Base-by-base conservation (phyloP, 2,113 vertebrate genomes). In the Callipepla californica region DNA sequence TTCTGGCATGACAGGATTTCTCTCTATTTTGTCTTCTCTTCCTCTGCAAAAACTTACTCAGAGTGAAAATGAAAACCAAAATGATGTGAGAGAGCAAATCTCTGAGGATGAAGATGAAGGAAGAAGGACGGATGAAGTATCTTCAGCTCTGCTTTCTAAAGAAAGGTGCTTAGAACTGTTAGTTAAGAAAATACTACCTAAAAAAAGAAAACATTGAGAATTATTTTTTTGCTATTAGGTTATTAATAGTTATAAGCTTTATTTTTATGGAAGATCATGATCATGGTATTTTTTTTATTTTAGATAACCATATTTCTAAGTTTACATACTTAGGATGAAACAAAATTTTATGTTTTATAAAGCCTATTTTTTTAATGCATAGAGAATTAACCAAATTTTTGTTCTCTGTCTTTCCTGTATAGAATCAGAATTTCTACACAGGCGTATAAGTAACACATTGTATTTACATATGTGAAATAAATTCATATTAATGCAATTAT, bases 21-120 rank as follows among this genome's bases (percentile, higher is more conserved):
- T 99, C 73, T 99, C 97, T 94, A 89, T 99, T 69, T 97, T 99
- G 58, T 98, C 98, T 80, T 98, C 98, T 84, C 96, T 99, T 30
- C 98, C 98, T 69, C 96, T 99, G 38, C 95, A 96, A 89, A 97
- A 97, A 94, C 92, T 98, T 92, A 93, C 89, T 69, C 98, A 98
- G 98, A 92, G 82, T 90, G 97, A 96, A 61, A 95, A 76, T 47
- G 94, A 97, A 90, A 91, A 67, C 59, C 92, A 96, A 89, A 91
- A 34, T 0, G 73, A 97, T 86, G 47, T 42, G 10, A 95, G 95
- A 48, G 95, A 96, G 67, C 69, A 58, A 55, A 78, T 47, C 30
- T 86, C 79, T 78, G 96, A 97, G 74, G 87, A 91, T 51, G 95
- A 94, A 70, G 96, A 97, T 55, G 76, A 76, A 76, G 95, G 95